These are phyloP conservation scores for Apodemus agrarius DNA, from an alignment of 2,797 vertebrate genomes.

Conservation along the genomic window DNA sequence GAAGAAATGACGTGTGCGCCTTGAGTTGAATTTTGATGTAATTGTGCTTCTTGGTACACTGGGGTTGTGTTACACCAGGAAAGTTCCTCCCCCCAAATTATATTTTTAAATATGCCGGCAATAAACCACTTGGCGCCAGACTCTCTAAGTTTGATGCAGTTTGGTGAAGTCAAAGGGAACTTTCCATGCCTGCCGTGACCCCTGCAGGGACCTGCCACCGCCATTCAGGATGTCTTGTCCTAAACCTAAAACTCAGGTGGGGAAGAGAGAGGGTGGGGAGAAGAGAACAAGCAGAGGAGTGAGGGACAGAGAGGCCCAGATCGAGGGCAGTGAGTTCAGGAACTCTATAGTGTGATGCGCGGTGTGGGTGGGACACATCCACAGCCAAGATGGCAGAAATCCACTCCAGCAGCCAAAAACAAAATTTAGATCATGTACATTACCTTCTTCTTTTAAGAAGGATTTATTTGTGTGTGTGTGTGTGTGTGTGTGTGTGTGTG, in stretches of 20 bases:
- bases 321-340: not conserved
- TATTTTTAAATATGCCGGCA: not conserved
- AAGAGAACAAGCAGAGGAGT: not conserved
- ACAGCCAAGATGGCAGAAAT: not conserved
- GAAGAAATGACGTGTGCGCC: not conserved
- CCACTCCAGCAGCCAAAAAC: not conserved
- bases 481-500: not conserved
- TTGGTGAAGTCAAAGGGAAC: not conserved
- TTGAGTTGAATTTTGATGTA: not conserved
- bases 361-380: too few relatives aligned
- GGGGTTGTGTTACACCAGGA: not conserved
- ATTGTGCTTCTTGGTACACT: not conserved
- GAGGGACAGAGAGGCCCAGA: slow-evolving; percentile 6
- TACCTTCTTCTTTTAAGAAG: not conserved
- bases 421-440: not conserved
- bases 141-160: not conserved
- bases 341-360: not conserved
- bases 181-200: not conserved
- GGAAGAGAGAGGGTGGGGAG: not conserved
- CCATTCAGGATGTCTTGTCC: not conserved
- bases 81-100: not conserved
- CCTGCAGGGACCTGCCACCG: not conserved
- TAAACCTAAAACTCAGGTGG: not conserved
- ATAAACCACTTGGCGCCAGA: not conserved
- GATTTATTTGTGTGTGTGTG: not conserved